Conservation (phyloP, 2,888 invertebrate species). For the Drosophila trichaetosa region DNA sequence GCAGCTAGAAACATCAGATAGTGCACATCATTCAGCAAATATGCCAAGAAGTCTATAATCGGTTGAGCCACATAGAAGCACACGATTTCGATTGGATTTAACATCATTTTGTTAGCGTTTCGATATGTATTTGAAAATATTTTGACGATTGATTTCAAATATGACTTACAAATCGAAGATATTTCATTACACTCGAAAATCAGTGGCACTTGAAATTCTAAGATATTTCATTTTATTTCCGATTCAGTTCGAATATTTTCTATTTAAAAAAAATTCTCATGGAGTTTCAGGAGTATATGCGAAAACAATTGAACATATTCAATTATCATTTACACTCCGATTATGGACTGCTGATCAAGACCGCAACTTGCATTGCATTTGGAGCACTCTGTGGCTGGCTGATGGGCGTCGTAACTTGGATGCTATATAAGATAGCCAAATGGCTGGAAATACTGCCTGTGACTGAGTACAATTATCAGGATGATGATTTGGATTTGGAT, state of each 20-base stretch:
- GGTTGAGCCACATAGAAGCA: constrained; percentile 48
- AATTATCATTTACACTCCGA: constrained; percentile 50
- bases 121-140: not conserved
- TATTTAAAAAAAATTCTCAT: constrained; percentile 19
- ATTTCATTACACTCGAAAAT: not conserved
- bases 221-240: not conserved
- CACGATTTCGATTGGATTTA: constrained; percentile 55
- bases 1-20: constrained; percentile 25
- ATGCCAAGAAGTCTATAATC: constrained; percentile 42
- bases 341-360: constrained; percentile 55
- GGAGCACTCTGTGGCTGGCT: constrained; percentile 66
- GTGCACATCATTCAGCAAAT: constrained; percentile 46
- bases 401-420: constrained; percentile 50
- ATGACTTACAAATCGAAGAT: not conserved
- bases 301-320: constrained; percentile 45
- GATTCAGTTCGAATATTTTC: constrained; percentile 5
- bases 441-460: constrained; percentile 32
- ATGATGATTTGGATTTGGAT: constrained; percentile 51
- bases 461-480: constrained; percentile 10
- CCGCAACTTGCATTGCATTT: constrained; percentile 62
- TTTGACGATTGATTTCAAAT: not conserved
- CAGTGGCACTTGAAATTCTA: not conserved
- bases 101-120: constrained; percentile 28
- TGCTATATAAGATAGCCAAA: constrained; percentile 47
- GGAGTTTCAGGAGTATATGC: constrained; percentile 51